Percentiles rank a stretch among this genome's conserved stretches.
phyloP scores from a whole-genome alignment of 2,888 invertebrate species.

The Papilio protenor region DNA sequence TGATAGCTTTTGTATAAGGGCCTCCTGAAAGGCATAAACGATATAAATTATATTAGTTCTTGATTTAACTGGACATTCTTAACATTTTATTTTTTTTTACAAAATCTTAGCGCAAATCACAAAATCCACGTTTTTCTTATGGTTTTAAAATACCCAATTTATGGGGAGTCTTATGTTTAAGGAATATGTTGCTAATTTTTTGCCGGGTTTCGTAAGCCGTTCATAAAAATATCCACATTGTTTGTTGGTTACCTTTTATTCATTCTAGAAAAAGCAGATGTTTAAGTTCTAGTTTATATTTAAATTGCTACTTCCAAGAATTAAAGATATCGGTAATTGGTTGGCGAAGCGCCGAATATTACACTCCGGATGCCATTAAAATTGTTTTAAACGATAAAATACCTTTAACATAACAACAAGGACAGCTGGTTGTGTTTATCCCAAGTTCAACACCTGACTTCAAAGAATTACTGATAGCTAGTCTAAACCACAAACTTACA shows the following conservation, averaged over 20 bases:
- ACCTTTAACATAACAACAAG: background rate
- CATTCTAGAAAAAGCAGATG: background rate
- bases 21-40: too few relatives aligned
- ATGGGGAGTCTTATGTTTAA: too few relatives aligned
- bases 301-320: background rate
- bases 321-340: background rate
- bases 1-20: background rate
- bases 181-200: background rate
- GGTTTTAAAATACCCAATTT: too few relatives aligned
- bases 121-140: too few relatives aligned
- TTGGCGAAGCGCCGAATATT: background rate
- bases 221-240: background rate
- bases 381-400: slow-evolving; percentile 3
- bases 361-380: slow-evolving; percentile 2
- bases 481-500: background rate
- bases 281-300: background rate
- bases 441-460: background rate
- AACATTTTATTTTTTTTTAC: too few relatives aligned
- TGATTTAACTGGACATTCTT: too few relatives aligned
- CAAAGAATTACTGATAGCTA: background rate
- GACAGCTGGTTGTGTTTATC: background rate
- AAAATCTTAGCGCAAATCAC: too few relatives aligned
- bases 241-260: background rate
- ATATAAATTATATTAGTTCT: too few relatives aligned
- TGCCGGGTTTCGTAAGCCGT: background rate